phyloP scores from a whole-genome alignment of 2,888 invertebrate genomes.

The Galeopsomyia nigrocyanea region DNA sequence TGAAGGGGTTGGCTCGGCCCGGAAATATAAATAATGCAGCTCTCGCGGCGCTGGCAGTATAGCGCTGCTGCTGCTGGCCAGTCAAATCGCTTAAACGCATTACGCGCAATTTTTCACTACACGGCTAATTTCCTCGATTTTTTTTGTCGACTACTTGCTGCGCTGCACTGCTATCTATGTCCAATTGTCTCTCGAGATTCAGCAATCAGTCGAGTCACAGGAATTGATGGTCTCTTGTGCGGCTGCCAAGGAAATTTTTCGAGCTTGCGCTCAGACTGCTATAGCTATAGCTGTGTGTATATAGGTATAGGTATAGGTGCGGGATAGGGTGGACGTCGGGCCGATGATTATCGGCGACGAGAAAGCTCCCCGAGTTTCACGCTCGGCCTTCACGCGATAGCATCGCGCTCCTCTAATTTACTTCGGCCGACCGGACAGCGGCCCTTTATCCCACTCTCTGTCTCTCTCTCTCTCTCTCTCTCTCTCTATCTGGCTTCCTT shows the following conservation, averaged over 20 bases:
- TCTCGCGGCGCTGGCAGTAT: not conserved
- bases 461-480: not conserved
- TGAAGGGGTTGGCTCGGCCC: slow-evolving; percentile 48
- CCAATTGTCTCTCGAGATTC: too few species aligned
- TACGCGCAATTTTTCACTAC: too few species aligned
- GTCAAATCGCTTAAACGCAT: too few species aligned
- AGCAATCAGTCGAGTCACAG: too few species aligned
- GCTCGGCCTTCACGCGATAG: slow-evolving; percentile 25
- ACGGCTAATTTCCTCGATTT: slow-evolving; percentile 42
- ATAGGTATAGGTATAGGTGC: not conserved
- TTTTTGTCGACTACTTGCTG: not conserved
- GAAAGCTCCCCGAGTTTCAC: slow-evolving; percentile 17
- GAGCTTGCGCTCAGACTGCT: not conserved
- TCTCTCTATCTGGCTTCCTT: too few species aligned
- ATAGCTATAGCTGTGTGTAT: too few species aligned
- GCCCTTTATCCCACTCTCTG: slow-evolving; percentile 8
- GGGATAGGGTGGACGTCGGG: not conserved
- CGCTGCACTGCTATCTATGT: slow-evolving; percentile 29
- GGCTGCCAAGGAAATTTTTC: slow-evolving; percentile 32
- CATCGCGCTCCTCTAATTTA: slow-evolving; percentile 31
- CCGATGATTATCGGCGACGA: slow-evolving; percentile 26
- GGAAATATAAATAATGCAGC: slow-evolving; percentile 48
- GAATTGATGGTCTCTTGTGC: slow-evolving; percentile 39
- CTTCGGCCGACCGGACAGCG: slow-evolving; percentile 9
- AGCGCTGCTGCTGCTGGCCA: too few species aligned